Evolutionary conservation across 2,888 invertebrate species (phyloP).

Genomic region (Troides oblongomaculatus): DNA sequence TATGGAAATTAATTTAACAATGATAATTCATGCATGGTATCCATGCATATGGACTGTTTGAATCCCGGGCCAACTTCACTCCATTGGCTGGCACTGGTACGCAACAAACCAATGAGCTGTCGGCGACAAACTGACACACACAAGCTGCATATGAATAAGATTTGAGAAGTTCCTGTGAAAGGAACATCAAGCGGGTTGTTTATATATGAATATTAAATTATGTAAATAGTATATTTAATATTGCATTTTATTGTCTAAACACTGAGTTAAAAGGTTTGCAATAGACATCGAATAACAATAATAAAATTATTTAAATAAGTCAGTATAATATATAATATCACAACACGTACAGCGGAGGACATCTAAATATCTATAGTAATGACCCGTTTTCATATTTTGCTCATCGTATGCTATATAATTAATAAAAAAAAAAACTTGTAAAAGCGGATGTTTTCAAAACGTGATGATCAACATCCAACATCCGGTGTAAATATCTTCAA

Average conservation of each 20-base stretch:
- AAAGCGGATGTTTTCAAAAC: conserved; percentile 5
- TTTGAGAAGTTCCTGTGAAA: no score
- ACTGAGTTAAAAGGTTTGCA: conserved; percentile 16
- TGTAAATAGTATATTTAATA: neutral
- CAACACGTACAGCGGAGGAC: conserved; percentile 6
- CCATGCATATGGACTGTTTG: no score
- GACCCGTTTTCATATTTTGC: neutral
- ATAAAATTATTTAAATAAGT: conserved; percentile 20
- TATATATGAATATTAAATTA: no score
- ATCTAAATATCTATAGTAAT: neutral
- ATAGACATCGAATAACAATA: conserved; percentile 21
- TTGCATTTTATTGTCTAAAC: conserved; percentile 25
- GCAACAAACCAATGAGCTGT: no score
- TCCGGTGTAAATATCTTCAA: conserved; percentile 7
- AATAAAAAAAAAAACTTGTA: conserved; percentile 6
- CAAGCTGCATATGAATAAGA: no score
- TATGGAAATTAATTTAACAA: no score
- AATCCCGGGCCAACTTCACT: no score
- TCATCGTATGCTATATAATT: neutral
- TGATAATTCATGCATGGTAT: no score
- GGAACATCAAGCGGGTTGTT: no score
- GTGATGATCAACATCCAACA: conserved; percentile 3
- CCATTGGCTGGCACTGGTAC: no score
- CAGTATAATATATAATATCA: conserved; percentile 17
- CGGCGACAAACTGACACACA: no score